A percentile compares a stretch with the other conserved stretches of the same genome.
phyloP scores from a whole-genome alignment of 2,797 vertebrate genomes.

The Gobionotothen gibberifrons region DNA sequence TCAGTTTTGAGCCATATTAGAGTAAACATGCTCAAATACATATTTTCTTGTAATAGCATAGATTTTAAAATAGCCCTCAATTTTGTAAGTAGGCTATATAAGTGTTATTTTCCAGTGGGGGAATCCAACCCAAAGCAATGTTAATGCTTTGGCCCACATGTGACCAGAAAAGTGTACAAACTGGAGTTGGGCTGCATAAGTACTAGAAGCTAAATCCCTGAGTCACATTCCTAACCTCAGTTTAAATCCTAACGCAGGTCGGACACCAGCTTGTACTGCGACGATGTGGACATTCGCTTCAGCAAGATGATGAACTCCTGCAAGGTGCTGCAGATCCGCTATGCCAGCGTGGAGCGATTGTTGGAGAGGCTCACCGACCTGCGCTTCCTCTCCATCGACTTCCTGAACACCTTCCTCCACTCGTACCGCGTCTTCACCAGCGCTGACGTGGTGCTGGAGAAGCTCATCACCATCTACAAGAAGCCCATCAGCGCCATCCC shows the following conservation, averaged over 20 bases:
- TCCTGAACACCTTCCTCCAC: constrained; percentile 98
- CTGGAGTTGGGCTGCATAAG: neutral
- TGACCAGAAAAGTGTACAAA: neutral
- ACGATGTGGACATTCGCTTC: constrained; percentile 98
- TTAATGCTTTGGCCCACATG: constrained; percentile 16
- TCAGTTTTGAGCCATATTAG: neutral
- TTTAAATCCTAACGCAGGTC: constrained; percentile 84
- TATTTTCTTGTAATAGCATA: neutral
- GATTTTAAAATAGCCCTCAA: neutral
- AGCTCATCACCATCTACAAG: constrained; percentile 97
- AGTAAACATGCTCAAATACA: neutral
- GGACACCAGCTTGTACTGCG: constrained; percentile 95
- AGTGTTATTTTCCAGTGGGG: neutral
- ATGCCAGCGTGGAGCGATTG: constrained; percentile 94
- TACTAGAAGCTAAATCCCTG: constrained; percentile 6
- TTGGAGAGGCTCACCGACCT: constrained; percentile 95
- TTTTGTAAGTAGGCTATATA: neutral
- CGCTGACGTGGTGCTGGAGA: constrained; percentile 92
- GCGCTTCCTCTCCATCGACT: constrained; percentile 98
- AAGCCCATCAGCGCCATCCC: constrained; percentile 97
- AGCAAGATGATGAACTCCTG: constrained; percentile 99
- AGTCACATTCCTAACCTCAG: constrained; percentile 20
- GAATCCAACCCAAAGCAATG: neutral
- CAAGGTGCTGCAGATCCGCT: constrained; percentile 98
- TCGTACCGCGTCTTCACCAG: constrained; percentile 97